Evolutionary conservation across 1,140 invertebrate species (phyloP).

Genomic region (Drosophila navojoa): DNA sequence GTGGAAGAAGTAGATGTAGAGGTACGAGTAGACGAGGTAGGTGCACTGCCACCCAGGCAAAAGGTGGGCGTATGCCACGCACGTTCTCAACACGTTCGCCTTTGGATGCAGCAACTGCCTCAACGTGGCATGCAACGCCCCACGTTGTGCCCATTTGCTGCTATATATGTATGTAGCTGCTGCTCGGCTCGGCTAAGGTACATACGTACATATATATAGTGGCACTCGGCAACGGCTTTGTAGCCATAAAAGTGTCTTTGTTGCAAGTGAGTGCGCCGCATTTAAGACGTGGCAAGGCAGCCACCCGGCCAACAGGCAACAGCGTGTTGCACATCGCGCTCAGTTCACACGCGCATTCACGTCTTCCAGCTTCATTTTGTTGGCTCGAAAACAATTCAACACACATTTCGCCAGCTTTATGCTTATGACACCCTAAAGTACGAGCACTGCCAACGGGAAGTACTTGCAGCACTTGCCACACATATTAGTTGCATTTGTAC

Average conservation of each 20-base stretch:
- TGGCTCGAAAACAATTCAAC: constrained; percentile 58
- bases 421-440: constrained; percentile 29
- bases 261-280: constrained; percentile 58
- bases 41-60: neutral
- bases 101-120: neutral
- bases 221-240: constrained; percentile 16
- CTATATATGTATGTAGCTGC: constrained; percentile 2
- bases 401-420: constrained; percentile 48
- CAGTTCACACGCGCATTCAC: neutral
- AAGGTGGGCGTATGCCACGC: constrained; percentile 28
- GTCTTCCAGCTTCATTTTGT: constrained; percentile 29
- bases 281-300: constrained; percentile 43
- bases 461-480: constrained; percentile 6
- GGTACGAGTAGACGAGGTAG: too few species aligned
- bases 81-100: constrained; percentile 27
- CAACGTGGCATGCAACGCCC: constrained; percentile 1
- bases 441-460: constrained; percentile 8
- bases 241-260: constrained; percentile 29
- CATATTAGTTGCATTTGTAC: constrained; percentile 42
- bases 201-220: neutral
- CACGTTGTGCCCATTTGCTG: constrained; percentile 5
- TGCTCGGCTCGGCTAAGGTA: neutral
- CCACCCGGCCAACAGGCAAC: constrained; percentile 5
- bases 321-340: constrained; percentile 1
- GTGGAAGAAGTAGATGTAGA: neutral